Conservation (phyloP, 2,113 vertebrate genomes). For the Pterocles orientalis region DNA sequence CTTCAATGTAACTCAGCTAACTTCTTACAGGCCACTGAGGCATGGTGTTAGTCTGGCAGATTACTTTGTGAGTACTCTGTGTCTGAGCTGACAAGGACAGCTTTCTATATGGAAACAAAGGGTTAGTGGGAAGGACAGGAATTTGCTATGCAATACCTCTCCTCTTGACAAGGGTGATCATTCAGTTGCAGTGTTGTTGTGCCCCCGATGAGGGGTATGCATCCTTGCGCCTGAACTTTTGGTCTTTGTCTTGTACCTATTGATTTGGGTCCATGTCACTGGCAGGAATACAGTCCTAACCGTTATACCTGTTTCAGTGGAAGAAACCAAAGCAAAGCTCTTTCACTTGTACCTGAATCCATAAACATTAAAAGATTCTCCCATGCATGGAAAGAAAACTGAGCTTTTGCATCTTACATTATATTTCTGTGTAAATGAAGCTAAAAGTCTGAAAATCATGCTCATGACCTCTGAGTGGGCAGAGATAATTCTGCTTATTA, state of each 20-base stretch:
- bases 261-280: background rate
- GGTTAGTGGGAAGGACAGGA: background rate
- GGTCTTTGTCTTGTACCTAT: background rate
- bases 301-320: background rate
- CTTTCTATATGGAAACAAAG: conserved; percentile 5
- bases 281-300: background rate
- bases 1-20: conserved; percentile 47
- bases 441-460: conserved; percentile 20
- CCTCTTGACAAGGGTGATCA: background rate
- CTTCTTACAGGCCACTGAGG: conserved; percentile 46
- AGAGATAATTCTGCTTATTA: conserved; percentile 26
- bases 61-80: background rate
- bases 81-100: background rate
- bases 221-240: background rate
- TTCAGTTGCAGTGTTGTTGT: background rate
- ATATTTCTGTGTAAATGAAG: background rate
- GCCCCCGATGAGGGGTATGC: background rate
- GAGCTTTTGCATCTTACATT: background rate
- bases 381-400: background rate
- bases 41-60: background rate
- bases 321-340: background rate
- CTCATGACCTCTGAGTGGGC: conserved; percentile 2
- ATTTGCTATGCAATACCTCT: background rate
- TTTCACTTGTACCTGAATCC: background rate
- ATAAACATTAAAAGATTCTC: background rate